Conservation (phyloP, 2,888 invertebrate species). For the Xestia c-nigrum region DNA sequence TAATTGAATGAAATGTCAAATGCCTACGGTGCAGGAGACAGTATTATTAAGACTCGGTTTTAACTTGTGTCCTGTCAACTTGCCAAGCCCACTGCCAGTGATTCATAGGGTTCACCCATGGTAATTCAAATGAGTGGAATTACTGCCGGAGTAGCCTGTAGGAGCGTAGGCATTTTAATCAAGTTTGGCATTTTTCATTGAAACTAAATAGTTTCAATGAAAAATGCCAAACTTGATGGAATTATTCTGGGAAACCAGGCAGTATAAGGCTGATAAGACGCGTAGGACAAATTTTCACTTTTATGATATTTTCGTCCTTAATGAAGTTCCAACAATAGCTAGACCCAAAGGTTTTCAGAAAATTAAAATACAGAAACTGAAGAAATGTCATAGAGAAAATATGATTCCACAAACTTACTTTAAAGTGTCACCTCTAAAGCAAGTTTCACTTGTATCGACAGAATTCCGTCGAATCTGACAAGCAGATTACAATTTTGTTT, state of each 20-base stretch:
- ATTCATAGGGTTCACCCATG: constrained; percentile 60
- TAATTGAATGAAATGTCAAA: constrained; percentile 41
- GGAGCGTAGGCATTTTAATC: constrained; percentile 5
- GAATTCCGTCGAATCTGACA: background rate
- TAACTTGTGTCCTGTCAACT: constrained; percentile 44
- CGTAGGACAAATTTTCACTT: background rate
- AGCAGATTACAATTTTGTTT: background rate
- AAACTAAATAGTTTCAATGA: no score
- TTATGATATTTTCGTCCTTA: background rate
- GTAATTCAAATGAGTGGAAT: constrained; percentile 38
- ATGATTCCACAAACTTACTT: no score
- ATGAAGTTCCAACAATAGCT: background rate
- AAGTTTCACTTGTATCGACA: background rate
- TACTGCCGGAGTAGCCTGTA: constrained; percentile 15
- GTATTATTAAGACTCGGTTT: constrained; percentile 26
- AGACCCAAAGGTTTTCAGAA: no score
- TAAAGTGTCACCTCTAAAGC: no score
- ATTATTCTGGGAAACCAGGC: background rate
- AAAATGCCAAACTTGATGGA: no score
- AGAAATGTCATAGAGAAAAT: no score
- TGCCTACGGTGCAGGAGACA: constrained; percentile 18
- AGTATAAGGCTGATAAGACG: background rate
- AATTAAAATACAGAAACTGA: no score
- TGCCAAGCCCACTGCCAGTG: constrained; percentile 58
- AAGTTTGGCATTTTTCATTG: constrained; percentile 19